phyloP scores from a whole-genome alignment of 2,888 invertebrate species.

The Lomographa bimaculata region DNA sequence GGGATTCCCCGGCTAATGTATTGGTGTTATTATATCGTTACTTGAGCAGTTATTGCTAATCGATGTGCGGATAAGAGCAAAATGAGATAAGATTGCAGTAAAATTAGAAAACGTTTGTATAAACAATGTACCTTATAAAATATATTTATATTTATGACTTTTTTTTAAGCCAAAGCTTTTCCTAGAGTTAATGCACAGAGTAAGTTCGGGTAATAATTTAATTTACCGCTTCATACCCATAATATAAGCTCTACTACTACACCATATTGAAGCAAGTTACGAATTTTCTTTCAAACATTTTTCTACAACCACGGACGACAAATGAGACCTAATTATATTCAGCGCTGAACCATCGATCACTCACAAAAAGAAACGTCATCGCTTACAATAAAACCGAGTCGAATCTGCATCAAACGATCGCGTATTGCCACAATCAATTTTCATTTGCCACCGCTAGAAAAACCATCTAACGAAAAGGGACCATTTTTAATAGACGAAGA shows the following conservation, averaged over 20 bases:
- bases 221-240: no score
- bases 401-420: conserved; percentile 74
- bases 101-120: no score
- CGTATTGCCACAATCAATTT: conserved; percentile 77
- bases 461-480: conserved; percentile 49
- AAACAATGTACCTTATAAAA: no score
- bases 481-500: conserved; percentile 77
- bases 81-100: no score
- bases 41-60: conserved; percentile 19
- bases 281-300: conserved; percentile 26
- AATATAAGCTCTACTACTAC: no score
- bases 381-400: conserved; percentile 57
- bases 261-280: no score
- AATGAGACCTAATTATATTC: conserved; percentile 41
- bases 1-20: conserved; percentile 40
- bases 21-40: conserved; percentile 43
- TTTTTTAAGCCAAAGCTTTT: no score
- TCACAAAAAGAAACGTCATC: conserved; percentile 49
- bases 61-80: conserved; percentile 4
- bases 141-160: no score
- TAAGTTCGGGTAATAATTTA: no score
- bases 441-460: conserved; percentile 35
- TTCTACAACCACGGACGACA: conserved; percentile 24
- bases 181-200: no score
- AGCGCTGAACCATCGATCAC: conserved; percentile 61